Conservation (phyloP, 2,797 vertebrate genomes). For the Lepilemur septentrionalis region DNA sequence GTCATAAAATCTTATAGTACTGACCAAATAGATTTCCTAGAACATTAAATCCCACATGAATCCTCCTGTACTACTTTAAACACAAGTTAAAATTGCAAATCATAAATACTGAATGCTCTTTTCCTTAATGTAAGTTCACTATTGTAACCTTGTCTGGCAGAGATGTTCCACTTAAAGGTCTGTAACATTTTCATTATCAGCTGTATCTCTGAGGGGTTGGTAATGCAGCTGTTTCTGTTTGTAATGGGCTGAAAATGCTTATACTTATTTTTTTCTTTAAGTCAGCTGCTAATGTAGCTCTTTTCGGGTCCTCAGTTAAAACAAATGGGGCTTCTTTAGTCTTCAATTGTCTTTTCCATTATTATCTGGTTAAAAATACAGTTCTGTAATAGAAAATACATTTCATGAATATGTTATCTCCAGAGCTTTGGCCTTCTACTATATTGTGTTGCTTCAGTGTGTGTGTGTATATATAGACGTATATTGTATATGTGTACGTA, state of each 20-base stretch:
- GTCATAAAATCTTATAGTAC: conserved; percentile 59
- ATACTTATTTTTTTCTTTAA: conserved; percentile 40
- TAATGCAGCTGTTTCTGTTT: conserved; percentile 68
- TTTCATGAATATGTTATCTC: not conserved
- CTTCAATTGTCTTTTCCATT: conserved; percentile 33
- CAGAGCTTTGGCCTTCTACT: not conserved
- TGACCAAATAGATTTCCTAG: conserved; percentile 66
- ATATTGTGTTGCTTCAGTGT: not conserved
- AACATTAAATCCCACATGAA: conserved; percentile 65
- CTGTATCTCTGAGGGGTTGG: conserved; percentile 57
- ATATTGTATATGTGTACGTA: not conserved
- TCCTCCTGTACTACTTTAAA: conserved; percentile 69
- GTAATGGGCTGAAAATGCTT: conserved; percentile 54
- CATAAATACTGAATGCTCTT: conserved; percentile 76
- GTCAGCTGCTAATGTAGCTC: not conserved
- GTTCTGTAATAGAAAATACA: not conserved
- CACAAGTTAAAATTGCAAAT: conserved; percentile 76
- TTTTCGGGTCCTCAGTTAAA: not conserved
- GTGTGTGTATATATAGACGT: accelerated
- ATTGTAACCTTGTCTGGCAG: conserved; percentile 69
- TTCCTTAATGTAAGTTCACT: conserved; percentile 70
- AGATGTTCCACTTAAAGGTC: conserved; percentile 61
- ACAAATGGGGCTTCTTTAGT: not conserved
- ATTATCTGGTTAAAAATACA: conserved; percentile 25
- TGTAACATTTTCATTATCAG: conserved; percentile 73